Percentiles rank a stretch among this genome's conserved stretches.
Conservation (phyloP, 1,140 invertebrate species). For the Theocolax elegans region DNA sequence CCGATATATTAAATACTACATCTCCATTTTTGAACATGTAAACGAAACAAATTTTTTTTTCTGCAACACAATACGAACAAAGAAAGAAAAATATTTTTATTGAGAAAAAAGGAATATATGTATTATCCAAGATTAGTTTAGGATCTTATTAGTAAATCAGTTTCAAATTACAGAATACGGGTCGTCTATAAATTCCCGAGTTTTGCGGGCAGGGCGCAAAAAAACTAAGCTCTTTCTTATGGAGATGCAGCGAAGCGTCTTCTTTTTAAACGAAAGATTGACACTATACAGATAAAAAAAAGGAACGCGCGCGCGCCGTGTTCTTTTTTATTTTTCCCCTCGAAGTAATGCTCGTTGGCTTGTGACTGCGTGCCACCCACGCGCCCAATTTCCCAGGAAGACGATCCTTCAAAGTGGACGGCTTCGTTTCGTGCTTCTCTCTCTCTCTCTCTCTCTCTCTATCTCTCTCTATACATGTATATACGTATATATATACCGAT, state of each 20-base stretch:
- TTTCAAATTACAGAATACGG: constrained; percentile 28
- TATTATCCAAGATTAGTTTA: no score
- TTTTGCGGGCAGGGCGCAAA: neutral
- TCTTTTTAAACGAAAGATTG: constrained; percentile 7
- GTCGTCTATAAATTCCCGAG: neutral
- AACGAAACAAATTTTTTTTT: no score
- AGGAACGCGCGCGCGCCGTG: neutral
- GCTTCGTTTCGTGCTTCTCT: no score
- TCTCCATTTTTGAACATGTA: no score
- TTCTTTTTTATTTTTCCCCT: neutral
- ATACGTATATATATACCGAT: constrained; percentile 6
- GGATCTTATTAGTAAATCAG: constrained; percentile 38
- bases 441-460: no score
- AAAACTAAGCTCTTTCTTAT: neutral
- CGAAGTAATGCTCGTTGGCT: neutral
- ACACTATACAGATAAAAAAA: constrained; percentile 5
- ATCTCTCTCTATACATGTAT: no score
- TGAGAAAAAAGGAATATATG: no score
- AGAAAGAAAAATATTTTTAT: no score
- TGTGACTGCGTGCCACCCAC: constrained; percentile 54
- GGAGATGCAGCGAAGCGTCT: constrained; percentile 32
- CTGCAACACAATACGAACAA: no score
- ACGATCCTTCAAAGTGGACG: constrained; percentile 47
- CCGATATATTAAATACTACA: no score
- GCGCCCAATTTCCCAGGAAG: constrained; percentile 52